A percentile compares a stretch with the other conserved stretches of the same genome.
Evolutionary conservation across 1,140 invertebrate genomes (phyloP).

Genomic region (Maconellicoccus hirsutus): DNA sequence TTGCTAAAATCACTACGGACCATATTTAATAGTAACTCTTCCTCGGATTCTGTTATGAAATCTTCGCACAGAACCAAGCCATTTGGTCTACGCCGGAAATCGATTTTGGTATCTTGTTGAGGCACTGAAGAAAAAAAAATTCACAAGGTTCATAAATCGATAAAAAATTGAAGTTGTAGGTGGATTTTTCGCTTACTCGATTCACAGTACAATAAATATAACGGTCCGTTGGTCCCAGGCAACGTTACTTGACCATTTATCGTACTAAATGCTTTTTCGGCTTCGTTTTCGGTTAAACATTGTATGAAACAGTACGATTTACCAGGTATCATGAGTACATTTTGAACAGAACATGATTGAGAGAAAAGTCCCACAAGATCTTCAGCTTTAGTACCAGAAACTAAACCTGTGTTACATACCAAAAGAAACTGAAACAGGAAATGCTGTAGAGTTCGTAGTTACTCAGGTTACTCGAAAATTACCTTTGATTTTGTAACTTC

Average conservation of each 20-base stretch:
- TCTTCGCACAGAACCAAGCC: slow-evolving; percentile 61
- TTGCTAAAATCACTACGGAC: slow-evolving; percentile 33
- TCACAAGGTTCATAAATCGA: too few species aligned
- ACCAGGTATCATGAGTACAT: slow-evolving; percentile 50
- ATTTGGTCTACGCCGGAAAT: slow-evolving; percentile 40
- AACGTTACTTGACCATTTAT: slow-evolving; percentile 43
- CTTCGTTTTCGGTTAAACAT: slow-evolving; percentile 39
- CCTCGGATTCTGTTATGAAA: slow-evolving; percentile 62
- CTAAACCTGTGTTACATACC: slow-evolving; percentile 63
- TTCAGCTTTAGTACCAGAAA: slow-evolving; percentile 53
- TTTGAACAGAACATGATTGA: slow-evolving; percentile 40
- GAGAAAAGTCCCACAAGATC: slow-evolving; percentile 42
- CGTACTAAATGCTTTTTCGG: slow-evolving; percentile 39
- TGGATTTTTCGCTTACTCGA: slow-evolving; percentile 39
- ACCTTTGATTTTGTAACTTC: neutral
- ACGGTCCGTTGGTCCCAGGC: slow-evolving; percentile 40
- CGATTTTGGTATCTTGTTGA: slow-evolving; percentile 31
- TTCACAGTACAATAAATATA: slow-evolving; percentile 53
- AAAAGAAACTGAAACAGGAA: slow-evolving; percentile 40
- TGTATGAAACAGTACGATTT: slow-evolving; percentile 66
- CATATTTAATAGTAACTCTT: slow-evolving; percentile 46
- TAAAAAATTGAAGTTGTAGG: too few species aligned
- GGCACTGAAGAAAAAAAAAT: slow-evolving; percentile 36
- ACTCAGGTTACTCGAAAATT: neutral
- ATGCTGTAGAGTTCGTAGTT: neutral